A percentile compares a stretch with the other conserved stretches of the same genome.
These are phyloP conservation scores for Drosophila pseudoananassae DNA, from an alignment of 1,140 invertebrate species.

Conservation along the genomic window DNA sequence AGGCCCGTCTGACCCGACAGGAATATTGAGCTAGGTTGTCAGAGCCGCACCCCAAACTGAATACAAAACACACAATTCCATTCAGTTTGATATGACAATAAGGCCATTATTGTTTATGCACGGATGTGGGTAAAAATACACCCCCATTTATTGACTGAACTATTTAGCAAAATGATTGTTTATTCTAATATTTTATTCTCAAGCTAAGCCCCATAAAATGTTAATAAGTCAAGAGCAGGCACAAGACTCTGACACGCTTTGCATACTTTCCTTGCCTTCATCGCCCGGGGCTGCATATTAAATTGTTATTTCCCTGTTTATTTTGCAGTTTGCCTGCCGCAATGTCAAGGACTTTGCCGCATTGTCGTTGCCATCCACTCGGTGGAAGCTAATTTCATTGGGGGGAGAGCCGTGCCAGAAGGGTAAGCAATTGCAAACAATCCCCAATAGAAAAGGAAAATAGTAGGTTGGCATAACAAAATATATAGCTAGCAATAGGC, in stretches of 20 bases:
- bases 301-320: conserved; percentile 60
- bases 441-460: conserved; percentile 25
- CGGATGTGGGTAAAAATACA: conserved; percentile 4
- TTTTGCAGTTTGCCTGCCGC: conserved; percentile 49
- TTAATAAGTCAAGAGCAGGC: conserved; percentile 50
- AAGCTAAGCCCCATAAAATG: conserved; percentile 38
- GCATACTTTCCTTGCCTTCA: conserved; percentile 16
- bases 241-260: conserved; percentile 32
- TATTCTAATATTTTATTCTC: conserved; percentile 39
- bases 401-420: conserved; percentile 18
- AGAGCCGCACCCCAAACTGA: conserved; percentile 23
- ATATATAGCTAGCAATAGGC: conserved; percentile 15
- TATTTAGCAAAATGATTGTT: conserved; percentile 48
- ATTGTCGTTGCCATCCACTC: conserved; percentile 42
- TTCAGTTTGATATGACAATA: conserved; percentile 28
- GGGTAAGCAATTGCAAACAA: conserved; percentile 50
- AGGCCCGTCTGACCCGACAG: not conserved
- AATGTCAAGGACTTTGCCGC: conserved; percentile 42
- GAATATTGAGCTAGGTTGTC: conserved; percentile 35
- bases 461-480: conserved; percentile 26
- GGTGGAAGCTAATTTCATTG: conserved; percentile 50
- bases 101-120: conserved; percentile 14
- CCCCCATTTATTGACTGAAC: conserved; percentile 47
- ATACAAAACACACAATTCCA: conserved; percentile 10
- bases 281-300: conserved; percentile 46